Conservation (phyloP, 2,888 invertebrate genomes). For the Acanthoscelides obtectus region DNA sequence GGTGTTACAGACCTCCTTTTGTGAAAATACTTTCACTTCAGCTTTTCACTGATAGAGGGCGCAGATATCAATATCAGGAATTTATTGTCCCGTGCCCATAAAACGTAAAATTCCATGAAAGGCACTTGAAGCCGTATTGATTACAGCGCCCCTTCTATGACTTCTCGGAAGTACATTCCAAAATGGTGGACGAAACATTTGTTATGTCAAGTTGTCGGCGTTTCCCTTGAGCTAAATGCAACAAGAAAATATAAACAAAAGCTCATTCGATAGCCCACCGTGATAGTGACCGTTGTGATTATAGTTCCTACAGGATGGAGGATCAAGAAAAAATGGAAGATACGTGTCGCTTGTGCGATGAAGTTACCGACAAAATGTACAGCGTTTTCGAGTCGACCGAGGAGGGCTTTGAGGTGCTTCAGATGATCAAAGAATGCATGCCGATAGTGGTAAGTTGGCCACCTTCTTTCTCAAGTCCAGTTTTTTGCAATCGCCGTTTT, state of each 20-base stretch:
- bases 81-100: neutral
- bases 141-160: neutral
- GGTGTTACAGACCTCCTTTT: too few species aligned
- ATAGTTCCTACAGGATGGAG: constrained; percentile 15
- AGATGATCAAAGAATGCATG: constrained; percentile 43
- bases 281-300: neutral
- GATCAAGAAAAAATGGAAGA: constrained; percentile 29
- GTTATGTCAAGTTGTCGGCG: constrained; percentile 35
- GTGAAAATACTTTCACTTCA: too few species aligned
- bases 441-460: constrained; percentile 42
- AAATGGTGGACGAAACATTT: constrained; percentile 33
- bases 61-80: too few species aligned
- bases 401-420: constrained; percentile 42
- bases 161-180: constrained; percentile 5
- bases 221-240: constrained; percentile 28
- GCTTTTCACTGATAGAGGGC: too few species aligned
- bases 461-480: constrained; percentile 5
- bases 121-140: neutral
- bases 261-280: neutral
- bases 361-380: constrained; percentile 37
- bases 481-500: too few species aligned
- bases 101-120: neutral
- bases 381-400: constrained; percentile 44
- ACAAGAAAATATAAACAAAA: constrained; percentile 15
- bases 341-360: constrained; percentile 43